Conservation (phyloP, 2,888 invertebrate species). For the Acanthosepion esculentum region DNA sequence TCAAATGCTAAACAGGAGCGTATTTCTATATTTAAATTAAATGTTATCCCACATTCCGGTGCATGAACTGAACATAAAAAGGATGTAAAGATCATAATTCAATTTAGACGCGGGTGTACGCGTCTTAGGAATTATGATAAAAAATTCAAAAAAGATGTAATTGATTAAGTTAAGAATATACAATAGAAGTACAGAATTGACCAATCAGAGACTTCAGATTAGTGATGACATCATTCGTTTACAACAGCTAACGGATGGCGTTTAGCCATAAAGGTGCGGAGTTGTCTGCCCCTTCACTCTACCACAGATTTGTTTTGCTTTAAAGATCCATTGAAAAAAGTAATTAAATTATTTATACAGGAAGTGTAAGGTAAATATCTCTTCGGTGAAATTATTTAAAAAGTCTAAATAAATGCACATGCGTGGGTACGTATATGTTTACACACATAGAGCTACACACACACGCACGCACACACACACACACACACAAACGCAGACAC, state of each 20-base stretch:
- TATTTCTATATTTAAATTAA: neutral
- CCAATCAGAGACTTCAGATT: neutral
- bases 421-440: no score
- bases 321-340: neutral
- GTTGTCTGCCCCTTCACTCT: neutral
- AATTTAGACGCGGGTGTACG: neutral
- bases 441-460: no score
- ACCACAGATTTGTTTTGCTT: neutral
- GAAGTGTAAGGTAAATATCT: neutral
- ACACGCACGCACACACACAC: no score
- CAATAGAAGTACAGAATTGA: neutral
- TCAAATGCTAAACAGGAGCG: neutral
- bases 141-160: neutral
- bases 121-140: neutral
- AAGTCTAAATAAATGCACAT: no score
- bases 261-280: neutral
- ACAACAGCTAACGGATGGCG: neutral
- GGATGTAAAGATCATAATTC: neutral
- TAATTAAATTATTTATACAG: neutral
- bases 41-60: neutral
- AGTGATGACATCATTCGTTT: neutral
- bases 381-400: no score
- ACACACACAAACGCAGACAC: no score
- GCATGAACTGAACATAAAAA: neutral
- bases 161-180: neutral